Evolutionary conservation across 2,888 invertebrate genomes (phyloP).

Genomic region (Apodemia zela): DNA sequence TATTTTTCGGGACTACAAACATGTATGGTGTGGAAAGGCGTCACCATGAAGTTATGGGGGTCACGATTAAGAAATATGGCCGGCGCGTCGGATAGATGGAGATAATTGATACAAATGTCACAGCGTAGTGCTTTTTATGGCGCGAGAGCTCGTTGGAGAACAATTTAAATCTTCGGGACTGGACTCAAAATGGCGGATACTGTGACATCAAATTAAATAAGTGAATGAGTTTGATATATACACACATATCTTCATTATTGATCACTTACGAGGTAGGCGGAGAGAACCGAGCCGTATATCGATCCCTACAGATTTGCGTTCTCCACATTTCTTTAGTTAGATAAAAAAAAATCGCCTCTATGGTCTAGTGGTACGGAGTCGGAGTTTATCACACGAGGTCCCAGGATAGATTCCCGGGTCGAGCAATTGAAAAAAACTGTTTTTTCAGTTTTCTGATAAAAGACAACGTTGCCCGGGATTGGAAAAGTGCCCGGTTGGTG

Average conservation of each 20-base stretch:
- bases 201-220: conserved; percentile 9
- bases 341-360: too few relatives aligned
- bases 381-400: too few relatives aligned
- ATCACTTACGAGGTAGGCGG: too few relatives aligned
- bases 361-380: too few relatives aligned
- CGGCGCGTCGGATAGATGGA: conserved; percentile 42
- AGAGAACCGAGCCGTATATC: too few relatives aligned
- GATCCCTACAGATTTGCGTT: too few relatives aligned
- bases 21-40: conserved; percentile 8
- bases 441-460: too few relatives aligned
- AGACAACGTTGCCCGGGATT: too few relatives aligned
- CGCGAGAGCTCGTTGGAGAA: conserved; percentile 20
- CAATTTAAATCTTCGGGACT: conserved; percentile 16
- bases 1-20: not conserved
- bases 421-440: too few relatives aligned
- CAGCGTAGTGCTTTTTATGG: conserved; percentile 30
- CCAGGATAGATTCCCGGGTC: too few relatives aligned
- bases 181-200: conserved; percentile 3
- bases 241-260: not conserved
- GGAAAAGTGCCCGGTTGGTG: too few relatives aligned
- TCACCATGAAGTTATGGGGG: conserved; percentile 41
- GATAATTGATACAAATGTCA: conserved; percentile 63
- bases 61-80: conserved; percentile 61
- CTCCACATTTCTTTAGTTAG: too few relatives aligned
- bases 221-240: not conserved